These are phyloP conservation scores for Perca fluviatilis DNA, from an alignment of 2,113 vertebrate genomes.

Conservation along the genomic window DNA sequence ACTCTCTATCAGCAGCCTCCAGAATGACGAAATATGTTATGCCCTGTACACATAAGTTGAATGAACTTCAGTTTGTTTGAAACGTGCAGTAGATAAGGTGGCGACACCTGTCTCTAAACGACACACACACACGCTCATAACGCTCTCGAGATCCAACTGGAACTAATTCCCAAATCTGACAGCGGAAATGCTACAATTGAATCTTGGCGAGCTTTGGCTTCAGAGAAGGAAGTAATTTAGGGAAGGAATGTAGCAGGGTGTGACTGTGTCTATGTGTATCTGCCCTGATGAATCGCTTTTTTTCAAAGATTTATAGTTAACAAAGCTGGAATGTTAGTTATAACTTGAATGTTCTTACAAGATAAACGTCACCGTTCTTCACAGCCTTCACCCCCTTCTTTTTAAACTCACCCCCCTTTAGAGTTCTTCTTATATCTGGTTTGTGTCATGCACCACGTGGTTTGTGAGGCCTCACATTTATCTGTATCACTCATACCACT, in stretches of 20 bases:
- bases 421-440: constrained; percentile 44
- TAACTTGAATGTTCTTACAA: neutral
- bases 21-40: neutral
- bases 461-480: constrained; percentile 24
- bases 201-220: constrained; percentile 10
- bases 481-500: constrained; percentile 46
- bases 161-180: constrained; percentile 31
- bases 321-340: neutral
- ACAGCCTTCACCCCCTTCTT: neutral
- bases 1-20: neutral
- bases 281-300: constrained; percentile 30
- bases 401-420: neutral
- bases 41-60: neutral
- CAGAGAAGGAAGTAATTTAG: constrained; percentile 41
- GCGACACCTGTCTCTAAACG: constrained; percentile 14
- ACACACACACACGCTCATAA: neutral
- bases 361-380: constrained; percentile 1
- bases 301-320: constrained; percentile 23
- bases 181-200: constrained; percentile 22
- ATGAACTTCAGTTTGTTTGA: constrained; percentile 17
- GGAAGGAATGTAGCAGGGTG: constrained; percentile 43
- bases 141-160: neutral
- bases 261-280: constrained; percentile 9
- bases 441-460: constrained; percentile 42
- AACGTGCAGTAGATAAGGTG: constrained; percentile 13